These are phyloP conservation scores for Formicarius rufipectus DNA, from an alignment of 2,113 vertebrate species.

Conservation along the genomic window DNA sequence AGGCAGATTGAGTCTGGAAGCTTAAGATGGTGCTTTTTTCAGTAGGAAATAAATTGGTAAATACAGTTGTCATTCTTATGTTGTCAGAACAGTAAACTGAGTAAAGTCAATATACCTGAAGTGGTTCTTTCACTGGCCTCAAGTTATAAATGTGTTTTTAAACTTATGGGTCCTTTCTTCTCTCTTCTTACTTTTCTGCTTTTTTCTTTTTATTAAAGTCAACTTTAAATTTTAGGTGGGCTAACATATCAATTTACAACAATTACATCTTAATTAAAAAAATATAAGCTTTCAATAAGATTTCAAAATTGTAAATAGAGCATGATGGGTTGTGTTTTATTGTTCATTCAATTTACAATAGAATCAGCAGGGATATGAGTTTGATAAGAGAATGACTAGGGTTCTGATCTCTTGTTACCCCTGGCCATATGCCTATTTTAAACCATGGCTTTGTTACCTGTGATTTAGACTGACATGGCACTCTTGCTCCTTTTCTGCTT, in stretches of 20 bases:
- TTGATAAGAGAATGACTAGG: neutral
- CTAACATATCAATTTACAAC: neutral
- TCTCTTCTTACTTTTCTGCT: neutral
- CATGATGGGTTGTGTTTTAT: neutral
- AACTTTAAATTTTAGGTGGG: neutral
- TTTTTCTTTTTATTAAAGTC: neutral
- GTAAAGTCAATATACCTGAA: neutral
- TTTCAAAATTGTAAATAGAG: neutral
- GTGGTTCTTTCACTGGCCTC: neutral
- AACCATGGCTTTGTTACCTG: neutral
- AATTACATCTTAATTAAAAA: neutral
- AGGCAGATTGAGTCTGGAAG: neutral
- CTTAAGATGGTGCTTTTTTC: neutral
- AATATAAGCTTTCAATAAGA: neutral
- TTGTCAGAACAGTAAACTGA: neutral
- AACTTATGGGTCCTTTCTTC: neutral
- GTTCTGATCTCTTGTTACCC: neutral
- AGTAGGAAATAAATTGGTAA: neutral
- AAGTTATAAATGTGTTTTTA: neutral
- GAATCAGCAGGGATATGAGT: neutral
- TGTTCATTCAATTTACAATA: neutral
- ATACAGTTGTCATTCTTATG: neutral
- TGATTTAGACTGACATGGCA: neutral
- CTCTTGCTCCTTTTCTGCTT: neutral
- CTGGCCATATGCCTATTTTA: neutral